These are phyloP conservation scores for Lamprologus lemairii DNA, from an alignment of 2,113 vertebrate genomes.

Conservation along the genomic window DNA sequence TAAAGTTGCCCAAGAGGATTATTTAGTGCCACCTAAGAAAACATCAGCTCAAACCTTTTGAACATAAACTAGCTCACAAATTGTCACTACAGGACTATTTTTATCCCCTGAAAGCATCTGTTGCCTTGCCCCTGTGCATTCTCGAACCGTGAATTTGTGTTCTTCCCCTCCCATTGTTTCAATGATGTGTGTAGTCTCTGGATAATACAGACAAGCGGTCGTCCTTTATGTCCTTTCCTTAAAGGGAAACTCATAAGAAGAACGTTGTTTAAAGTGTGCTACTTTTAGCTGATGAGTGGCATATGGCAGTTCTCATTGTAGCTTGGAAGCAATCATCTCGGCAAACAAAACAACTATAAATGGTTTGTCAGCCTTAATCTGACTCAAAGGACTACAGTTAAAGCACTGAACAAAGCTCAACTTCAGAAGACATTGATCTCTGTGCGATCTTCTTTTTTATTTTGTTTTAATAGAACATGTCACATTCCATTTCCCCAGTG, in stretches of 20 bases:
- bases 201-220: conserved; percentile 44
- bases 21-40: conserved; percentile 10
- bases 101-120: conserved; percentile 52
- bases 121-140: conserved; percentile 43
- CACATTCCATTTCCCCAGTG: conserved; percentile 58
- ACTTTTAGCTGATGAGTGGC: conserved; percentile 66
- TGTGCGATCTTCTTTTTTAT: conserved; percentile 5
- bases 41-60: conserved; percentile 9
- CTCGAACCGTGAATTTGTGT: conserved; percentile 15
- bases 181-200: conserved; percentile 46
- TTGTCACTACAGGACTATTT: conserved; percentile 53
- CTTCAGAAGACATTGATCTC: conserved; percentile 60
- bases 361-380: conserved; percentile 67
- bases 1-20: conserved; percentile 13
- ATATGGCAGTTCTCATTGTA: conserved; percentile 61
- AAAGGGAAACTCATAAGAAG: conserved; percentile 47
- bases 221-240: conserved; percentile 64
- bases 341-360: conserved; percentile 68
- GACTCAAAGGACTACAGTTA: conserved; percentile 57
- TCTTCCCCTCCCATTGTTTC: conserved; percentile 16
- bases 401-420: conserved; percentile 49
- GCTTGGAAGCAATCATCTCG: conserved; percentile 55
- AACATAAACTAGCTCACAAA: conserved; percentile 11
- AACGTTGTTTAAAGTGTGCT: conserved; percentile 52
- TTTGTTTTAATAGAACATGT: conserved; percentile 68